phyloP scores from a whole-genome alignment of 2,113 vertebrate genomes.

The Dasyprocta punctata region DNA sequence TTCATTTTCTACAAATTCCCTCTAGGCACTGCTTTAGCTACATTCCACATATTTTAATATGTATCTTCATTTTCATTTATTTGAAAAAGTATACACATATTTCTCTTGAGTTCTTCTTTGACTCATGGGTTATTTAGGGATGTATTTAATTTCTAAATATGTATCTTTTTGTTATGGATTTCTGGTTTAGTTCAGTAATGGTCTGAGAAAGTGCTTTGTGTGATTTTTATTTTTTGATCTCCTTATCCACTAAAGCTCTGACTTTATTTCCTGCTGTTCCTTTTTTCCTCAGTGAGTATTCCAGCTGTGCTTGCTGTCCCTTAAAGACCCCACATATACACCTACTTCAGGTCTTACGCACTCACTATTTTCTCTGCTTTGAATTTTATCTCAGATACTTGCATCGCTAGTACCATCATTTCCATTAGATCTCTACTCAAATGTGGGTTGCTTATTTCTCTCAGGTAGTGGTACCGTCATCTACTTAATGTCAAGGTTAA shows the following conservation, averaged over 20 bases:
- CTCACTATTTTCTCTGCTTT: neutral
- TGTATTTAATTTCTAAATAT: slow-evolving; percentile 11
- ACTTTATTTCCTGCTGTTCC: neutral
- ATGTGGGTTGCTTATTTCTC: neutral
- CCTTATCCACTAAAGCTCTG: neutral
- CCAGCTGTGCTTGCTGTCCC: neutral
- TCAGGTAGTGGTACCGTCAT: neutral
- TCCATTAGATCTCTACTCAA: neutral
- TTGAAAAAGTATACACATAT: neutral
- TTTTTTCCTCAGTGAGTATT: neutral
- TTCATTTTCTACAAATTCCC: neutral
- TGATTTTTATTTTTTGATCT: neutral
- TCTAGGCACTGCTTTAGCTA: neutral
- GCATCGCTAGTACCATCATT: neutral
- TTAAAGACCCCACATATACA: neutral
- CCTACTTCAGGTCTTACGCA: neutral
- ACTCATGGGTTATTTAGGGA: slow-evolving; percentile 29
- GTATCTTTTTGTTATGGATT: neutral
- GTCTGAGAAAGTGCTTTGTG: neutral
- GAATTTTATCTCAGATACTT: neutral
- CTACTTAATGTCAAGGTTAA: neutral
- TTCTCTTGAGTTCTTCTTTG: slow-evolving; percentile 32
- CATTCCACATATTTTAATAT: slow-evolving; percentile 5
- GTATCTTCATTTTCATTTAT: slow-evolving; percentile 18
- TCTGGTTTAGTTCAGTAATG: neutral